Base-by-base conservation (phyloP, 1,140 invertebrate genomes). In the Coenobita brevimanus region DNA sequence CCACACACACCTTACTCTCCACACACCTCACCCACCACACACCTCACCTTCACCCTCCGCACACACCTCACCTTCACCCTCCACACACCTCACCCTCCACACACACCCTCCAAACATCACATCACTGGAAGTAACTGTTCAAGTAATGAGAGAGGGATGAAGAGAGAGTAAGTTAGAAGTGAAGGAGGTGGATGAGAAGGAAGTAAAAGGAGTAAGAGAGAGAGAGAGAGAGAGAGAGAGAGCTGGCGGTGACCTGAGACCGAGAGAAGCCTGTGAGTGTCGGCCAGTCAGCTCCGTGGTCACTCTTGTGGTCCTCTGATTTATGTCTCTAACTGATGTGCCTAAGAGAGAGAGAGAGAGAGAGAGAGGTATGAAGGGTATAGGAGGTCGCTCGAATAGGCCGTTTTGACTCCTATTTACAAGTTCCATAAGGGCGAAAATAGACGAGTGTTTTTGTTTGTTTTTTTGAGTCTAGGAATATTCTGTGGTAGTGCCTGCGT, bases 231-330 rank as follows among this genome's bases (percentile, higher is more conserved):
- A 36, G 43, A 27, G 24, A 69, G 27, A 33, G 27, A 64, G 62
- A 64, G 17, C 62, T 54, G 50, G 50, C 50, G 50, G 21, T 54
- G 50, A 21, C 21, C 8, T 8, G 21, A 21, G 8, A 54, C 50
- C 50, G 8, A 21, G 50, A 10, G 50, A 21, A 21, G 27, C 62
- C 27, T 64, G 62, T 4, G 3, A 64, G 73, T 43, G 41, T 46
- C 17, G 43, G 13, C 36, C 17, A 50, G 64, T 43, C 46, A 54
- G 84, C 75, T 81, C 38, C 13, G 76, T 86, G 84, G 84, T 87
- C 84, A 87, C 62, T 81, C 75, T 79, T 87, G 84, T 69, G 84
- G 84, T 87, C 71, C 50, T 87, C 76, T 87, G 84, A 87, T 80
- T 80, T 87, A 87, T 81, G 84, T 81, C 60, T 64, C 46, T 54